Evolutionary conservation across 2,888 invertebrate genomes (phyloP), one percentile per base, ranked within the genome.

Genomic region (Microctonus brassicae): DNA sequence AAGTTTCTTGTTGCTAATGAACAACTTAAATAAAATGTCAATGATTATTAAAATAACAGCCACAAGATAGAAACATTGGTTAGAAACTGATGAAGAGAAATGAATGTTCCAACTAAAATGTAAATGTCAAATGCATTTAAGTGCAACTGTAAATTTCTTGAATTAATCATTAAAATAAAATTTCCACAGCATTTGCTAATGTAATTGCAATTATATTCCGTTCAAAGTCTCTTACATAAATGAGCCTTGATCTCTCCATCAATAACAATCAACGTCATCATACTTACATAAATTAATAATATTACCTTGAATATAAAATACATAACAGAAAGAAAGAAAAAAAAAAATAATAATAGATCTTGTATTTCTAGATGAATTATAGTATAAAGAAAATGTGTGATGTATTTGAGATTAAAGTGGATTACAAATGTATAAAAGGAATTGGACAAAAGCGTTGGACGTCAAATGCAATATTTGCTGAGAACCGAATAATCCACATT

Each of bases 401-500:
- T n/a, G 17, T 17, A 33, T 33, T 22, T 53, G n/a, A 17, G n/a
- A 47, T 20, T 47, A 7, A 62, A 53, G 6, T 53, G 52, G 26
- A 36, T 62, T 61, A 53, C 5, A 58, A 20, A 34, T 55, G 65
- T 66, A 55, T 36, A 55, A 57, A 57, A 39, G 36, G 65, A 66
- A 57, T 66, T 66, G 65, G 57, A 7, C 36, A 39, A 9, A n/a
- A n/a, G n/a, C 17, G 36, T 39, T 62, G 36, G 39, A 62, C 22
- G 36, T 39, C 39, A 39, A 22, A 39, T 62, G 42, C 39, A 9
- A 62, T 62, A 62, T 62, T 62, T 62, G 24, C 62, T 24, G 29
- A 39, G 47, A 47, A 20, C 55, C 55, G 55, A 63, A 63, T 63
- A 63, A 63, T 69, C 55, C 62, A 6, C 69, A 69, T 69, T 69